Evolutionary conservation across 2,797 vertebrate genomes (phyloP).

Genomic region (Triplophysa yarkandensis): DNA sequence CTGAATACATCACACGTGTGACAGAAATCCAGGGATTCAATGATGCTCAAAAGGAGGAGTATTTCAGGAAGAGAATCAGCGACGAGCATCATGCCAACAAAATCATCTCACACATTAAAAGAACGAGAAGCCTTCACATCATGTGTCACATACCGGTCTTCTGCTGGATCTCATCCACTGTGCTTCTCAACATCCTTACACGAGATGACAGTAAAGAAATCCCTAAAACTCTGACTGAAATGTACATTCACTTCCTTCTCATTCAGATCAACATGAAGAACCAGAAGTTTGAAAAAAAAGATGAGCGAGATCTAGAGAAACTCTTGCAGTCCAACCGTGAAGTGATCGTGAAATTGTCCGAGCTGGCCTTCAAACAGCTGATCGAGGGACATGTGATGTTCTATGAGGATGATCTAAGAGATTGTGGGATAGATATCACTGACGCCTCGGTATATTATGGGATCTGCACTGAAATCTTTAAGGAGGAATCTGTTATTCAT

Average conservation of each 20-base stretch:
- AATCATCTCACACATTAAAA: background rate
- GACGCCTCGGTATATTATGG: constrained; percentile 1
- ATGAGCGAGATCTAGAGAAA: background rate
- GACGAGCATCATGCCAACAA: background rate
- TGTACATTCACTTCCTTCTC: constrained; percentile 16
- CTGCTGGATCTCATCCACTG: constrained; percentile 17
- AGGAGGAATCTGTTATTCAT: background rate
- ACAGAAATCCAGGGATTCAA: background rate
- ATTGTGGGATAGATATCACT: background rate
- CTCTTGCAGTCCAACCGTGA: background rate
- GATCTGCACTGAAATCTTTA: constrained; percentile 19
- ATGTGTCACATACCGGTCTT: constrained; percentile 21
- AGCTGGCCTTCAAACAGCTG: constrained; percentile 7
- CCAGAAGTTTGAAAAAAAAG: background rate
- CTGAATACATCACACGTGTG: background rate
- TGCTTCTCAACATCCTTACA: constrained; percentile 5
- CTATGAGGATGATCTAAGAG: background rate
- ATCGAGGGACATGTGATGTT: constrained; percentile 9
- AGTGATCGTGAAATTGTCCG: background rate
- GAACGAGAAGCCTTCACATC: background rate
- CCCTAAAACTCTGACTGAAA: constrained; percentile 20
- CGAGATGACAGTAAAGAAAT: background rate
- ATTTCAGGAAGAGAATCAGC: constrained; percentile 3
- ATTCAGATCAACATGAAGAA: background rate
- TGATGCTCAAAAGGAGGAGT: background rate